These are phyloP conservation scores for Tenthredo notha DNA, from an alignment of 2,888 invertebrate species.

Conservation along the genomic window DNA sequence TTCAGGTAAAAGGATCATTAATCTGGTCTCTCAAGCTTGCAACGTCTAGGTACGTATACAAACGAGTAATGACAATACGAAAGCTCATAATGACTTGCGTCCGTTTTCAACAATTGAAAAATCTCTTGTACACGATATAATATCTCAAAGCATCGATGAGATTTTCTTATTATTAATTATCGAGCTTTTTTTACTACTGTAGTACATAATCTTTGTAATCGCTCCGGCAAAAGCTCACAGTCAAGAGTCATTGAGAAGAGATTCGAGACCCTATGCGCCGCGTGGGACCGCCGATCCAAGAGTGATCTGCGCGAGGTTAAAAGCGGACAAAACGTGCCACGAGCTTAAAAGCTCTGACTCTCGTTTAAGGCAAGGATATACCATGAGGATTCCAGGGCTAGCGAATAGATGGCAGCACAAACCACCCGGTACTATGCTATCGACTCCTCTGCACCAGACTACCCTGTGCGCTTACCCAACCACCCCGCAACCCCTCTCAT, in stretches of 20 bases:
- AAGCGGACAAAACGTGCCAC: neutral
- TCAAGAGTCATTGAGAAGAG: neutral
- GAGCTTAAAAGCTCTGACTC: conserved; percentile 26
- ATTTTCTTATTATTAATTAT: neutral
- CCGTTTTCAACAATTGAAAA: neutral
- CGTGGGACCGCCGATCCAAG: neutral
- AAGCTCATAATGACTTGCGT: neutral
- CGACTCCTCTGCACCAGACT: conserved; percentile 70
- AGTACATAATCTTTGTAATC: neutral
- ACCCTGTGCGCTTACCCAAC: conserved; percentile 55
- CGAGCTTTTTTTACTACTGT: neutral
- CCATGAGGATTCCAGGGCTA: neutral
- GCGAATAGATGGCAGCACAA: conserved; percentile 60
- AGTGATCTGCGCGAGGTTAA: conserved; percentile 24
- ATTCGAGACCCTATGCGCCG: neutral
- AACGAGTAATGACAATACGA: neutral
- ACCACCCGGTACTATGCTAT: conserved; percentile 63
- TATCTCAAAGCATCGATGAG: neutral
- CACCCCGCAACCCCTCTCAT: conserved; percentile 52
- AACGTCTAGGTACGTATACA: neutral
- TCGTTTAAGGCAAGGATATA: neutral
- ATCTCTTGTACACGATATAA: neutral
- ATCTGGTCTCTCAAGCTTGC: neutral
- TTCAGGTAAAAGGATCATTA: neutral
- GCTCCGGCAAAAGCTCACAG: neutral